These are phyloP conservation scores for Hypena proboscidalis DNA, from an alignment of 2,888 invertebrate genomes.

Conservation along the genomic window DNA sequence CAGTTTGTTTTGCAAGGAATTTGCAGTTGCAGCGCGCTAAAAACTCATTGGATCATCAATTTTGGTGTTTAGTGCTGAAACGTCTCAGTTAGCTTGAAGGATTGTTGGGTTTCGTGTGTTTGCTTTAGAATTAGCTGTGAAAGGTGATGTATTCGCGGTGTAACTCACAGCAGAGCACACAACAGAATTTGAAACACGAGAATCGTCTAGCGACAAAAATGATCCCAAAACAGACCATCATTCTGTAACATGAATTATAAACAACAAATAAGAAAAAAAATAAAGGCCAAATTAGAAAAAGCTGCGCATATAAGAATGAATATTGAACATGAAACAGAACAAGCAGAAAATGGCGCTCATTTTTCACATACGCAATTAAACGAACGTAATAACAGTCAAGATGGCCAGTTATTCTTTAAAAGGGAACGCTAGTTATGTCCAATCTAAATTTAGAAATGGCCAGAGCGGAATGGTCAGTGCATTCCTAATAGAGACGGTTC, in stretches of 20 bases:
- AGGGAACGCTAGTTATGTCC: conserved; percentile 64
- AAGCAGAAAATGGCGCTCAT: conserved; percentile 32
- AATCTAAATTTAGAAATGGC: conserved; percentile 72
- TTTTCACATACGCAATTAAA: conserved; percentile 45
- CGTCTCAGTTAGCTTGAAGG: conserved; percentile 28
- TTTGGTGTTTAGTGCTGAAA: conserved; percentile 36
- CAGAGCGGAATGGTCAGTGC: conserved; percentile 52
- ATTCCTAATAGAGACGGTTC: conserved; percentile 45
- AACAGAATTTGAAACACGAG: too few species aligned
- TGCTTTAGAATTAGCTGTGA: conserved; percentile 7
- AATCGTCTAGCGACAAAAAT: too few species aligned
- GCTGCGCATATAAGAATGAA: conserved; percentile 15
- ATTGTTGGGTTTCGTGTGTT: conserved; percentile 15
- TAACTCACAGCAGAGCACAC: too few species aligned
- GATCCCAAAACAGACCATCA: too few species aligned
- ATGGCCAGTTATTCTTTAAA: conserved; percentile 64
- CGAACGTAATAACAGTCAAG: conserved; percentile 52
- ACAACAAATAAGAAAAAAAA: conserved; percentile 8
- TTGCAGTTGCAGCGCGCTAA: conserved; percentile 59
- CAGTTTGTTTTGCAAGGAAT: conserved; percentile 61
- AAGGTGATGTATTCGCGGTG: too few species aligned
- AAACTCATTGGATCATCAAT: conserved; percentile 43
- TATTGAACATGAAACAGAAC: conserved; percentile 31
- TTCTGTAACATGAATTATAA: too few species aligned
- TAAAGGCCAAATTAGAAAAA: conserved; percentile 13